Percentiles rank a stretch among this genome's conserved stretches.
Conservation (phyloP, 2,797 vertebrate genomes). For the Oryzias dopingdopingensis region DNA sequence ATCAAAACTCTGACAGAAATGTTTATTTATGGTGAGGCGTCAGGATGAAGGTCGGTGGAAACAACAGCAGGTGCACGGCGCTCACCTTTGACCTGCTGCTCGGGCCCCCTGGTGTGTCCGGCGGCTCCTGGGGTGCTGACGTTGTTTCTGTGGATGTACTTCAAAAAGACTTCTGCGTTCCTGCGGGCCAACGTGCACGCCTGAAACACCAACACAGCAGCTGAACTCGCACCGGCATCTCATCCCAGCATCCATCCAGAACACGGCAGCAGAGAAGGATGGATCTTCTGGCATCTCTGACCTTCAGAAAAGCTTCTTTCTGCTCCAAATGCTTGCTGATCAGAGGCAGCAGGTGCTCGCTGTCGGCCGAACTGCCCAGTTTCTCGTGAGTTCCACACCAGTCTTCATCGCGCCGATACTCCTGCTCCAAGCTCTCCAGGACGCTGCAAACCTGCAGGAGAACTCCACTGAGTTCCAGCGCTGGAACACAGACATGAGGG, state of each 20-base stretch:
- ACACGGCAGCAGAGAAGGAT: background rate
- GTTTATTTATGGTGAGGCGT: too few species aligned
- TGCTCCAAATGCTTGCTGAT: slow-evolving; percentile 99
- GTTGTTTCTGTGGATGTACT: slow-evolving; percentile 98
- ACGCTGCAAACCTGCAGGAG: slow-evolving; percentile 90
- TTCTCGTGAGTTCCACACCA: slow-evolving; percentile 97
- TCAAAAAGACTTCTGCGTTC: slow-evolving; percentile 97
- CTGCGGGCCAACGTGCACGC: slow-evolving; percentile 82
- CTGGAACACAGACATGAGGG: background rate
- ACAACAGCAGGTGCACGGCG: background rate
- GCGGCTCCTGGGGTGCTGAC: slow-evolving; percentile 91
- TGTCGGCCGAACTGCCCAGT: slow-evolving; percentile 84
- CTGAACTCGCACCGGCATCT: background rate
- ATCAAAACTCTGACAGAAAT: too few species aligned
- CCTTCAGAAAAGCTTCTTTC: slow-evolving; percentile 99
- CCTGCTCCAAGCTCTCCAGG: slow-evolving; percentile 94
- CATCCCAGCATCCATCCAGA: background rate
- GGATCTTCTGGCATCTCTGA: slow-evolving; percentile 38
- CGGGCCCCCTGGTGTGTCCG: slow-evolving; percentile 87
- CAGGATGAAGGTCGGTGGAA: too few species aligned
- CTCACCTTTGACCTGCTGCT: slow-evolving; percentile 96
- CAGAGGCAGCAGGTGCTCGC: slow-evolving; percentile 92
- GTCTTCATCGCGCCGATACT: slow-evolving; percentile 94
- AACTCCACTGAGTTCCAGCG: background rate
- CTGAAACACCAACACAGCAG: slow-evolving; percentile 22